Conservation (phyloP, 2,888 invertebrate species). For the Caenorhabditis becei region DNA sequence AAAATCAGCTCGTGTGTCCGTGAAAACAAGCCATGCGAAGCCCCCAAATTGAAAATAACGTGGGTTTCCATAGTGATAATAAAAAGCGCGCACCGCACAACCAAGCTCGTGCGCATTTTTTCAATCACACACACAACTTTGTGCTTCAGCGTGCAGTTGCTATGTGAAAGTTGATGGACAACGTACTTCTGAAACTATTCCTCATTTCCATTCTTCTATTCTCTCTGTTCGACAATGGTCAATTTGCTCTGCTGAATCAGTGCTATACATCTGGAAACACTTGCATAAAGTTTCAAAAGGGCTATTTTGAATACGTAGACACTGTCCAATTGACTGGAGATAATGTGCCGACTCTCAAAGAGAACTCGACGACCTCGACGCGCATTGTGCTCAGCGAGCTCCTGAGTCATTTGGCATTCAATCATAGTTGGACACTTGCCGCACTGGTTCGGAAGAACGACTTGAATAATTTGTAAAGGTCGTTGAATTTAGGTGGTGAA, state of each 20-base stretch:
- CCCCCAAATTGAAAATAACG: conserved; percentile 39
- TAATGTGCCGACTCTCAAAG: conserved; percentile 48
- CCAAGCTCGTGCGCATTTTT: conserved; percentile 26
- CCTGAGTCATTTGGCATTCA: conserved; percentile 50
- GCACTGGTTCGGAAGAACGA: conserved; percentile 41
- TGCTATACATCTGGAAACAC: conserved; percentile 47
- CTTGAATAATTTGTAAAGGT: conserved; percentile 33
- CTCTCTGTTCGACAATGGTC: background rate
- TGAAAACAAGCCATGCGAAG: conserved; percentile 17
- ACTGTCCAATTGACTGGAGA: conserved; percentile 43
- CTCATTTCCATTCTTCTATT: background rate
- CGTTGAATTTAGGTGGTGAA: conserved; percentile 52
- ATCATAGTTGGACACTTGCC: conserved; percentile 53
- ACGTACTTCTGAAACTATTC: background rate
- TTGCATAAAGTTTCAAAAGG: conserved; percentile 44
- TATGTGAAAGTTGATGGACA: conserved; percentile 33
- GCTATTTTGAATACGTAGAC: conserved; percentile 39
- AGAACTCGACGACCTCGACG: conserved; percentile 28
- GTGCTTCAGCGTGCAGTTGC: conserved; percentile 7
- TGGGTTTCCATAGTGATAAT: conserved; percentile 56
- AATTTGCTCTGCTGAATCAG: conserved; percentile 30
- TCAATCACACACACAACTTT: conserved; percentile 28
- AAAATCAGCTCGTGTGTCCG: background rate
- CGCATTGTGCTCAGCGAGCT: conserved; percentile 52
- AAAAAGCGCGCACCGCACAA: conserved; percentile 5